Base-by-base conservation (phyloP, 2,113 vertebrate genomes). In the Hippocampus barbouri region DNA sequence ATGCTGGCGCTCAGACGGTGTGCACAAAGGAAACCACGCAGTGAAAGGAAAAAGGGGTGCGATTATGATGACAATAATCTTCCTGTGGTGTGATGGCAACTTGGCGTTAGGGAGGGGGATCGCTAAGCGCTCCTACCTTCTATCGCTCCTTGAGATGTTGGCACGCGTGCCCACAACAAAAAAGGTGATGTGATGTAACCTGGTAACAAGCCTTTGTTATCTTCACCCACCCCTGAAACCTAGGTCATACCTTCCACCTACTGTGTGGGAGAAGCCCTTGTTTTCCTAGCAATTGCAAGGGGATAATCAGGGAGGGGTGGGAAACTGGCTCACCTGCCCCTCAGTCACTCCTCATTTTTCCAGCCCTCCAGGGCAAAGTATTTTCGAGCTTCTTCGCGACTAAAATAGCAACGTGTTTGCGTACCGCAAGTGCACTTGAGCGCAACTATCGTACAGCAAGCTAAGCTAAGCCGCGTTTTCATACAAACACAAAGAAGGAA, bases 171-270 rank as follows among this genome's bases (percentile, higher is more conserved):
- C 89, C 90, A 91, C 87, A 93, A 93, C 89, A 93, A 92, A 86
- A 93, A 90, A 89, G 88, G 87, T 86, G 88, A 87, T 87, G 91
- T 93, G 87, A 88, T 87, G 91, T 93, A 91, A 91, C 92, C 91
- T 91, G 89, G 91, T 91, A 93, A 92, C 92, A 86, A 87, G 89
- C 69, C 79, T 79, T 86, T 87, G 88, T 88, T 89, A 90, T 85
- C 77, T 78, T 74, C 74, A 74, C 88, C 87, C 83, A 81, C 74
- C 62, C 88, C 87, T 83, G 84, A 91, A 91, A 90, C 90, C 84
- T 57, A 8, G 89, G 88, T 90, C 85, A 88, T 90, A 90, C 87
- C 90, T 90, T 89, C 87, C 87, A 84, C 82, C 59, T 61, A 34
- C 70, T 71, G 78, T 18, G 74, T 81, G 86, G 81, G 88, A 89